Conservation (phyloP, 2,113 vertebrate species). For the Microtus pennsylvanicus region DNA sequence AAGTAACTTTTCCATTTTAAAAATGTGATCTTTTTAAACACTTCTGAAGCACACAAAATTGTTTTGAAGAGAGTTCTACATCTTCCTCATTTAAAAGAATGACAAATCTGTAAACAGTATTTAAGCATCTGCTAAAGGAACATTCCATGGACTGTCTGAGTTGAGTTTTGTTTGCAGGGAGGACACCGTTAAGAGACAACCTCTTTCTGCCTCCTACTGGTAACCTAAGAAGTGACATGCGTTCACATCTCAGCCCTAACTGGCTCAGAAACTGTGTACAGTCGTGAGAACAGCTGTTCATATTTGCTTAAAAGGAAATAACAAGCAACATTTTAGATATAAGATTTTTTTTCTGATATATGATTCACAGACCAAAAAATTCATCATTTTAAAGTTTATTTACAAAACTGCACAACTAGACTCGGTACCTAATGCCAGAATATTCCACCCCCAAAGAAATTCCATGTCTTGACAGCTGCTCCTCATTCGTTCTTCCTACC, state of each 20-base stretch:
- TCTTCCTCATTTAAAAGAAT: constrained; percentile 61
- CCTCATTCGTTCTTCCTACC: background rate
- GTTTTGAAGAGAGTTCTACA: constrained; percentile 29
- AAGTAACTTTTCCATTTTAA: constrained; percentile 55
- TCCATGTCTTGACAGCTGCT: background rate
- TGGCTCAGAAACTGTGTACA: background rate
- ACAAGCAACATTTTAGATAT: background rate
- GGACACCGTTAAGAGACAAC: constrained; percentile 26
- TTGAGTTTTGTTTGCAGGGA: constrained; percentile 46
- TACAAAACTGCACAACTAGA: background rate
- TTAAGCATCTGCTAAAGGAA: constrained; percentile 44
- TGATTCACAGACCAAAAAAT: background rate
- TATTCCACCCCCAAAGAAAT: constrained; percentile 3
- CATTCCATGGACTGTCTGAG: background rate
- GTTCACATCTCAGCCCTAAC: background rate
- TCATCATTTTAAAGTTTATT: constrained; percentile 34
- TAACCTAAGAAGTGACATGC: constrained; percentile 28
- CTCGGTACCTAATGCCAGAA: constrained; percentile 17
- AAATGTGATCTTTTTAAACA: constrained; percentile 53
- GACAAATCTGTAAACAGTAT: constrained; percentile 54
- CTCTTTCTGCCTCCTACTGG: constrained; percentile 34
- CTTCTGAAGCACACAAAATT: constrained; percentile 38
- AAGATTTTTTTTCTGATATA: constrained; percentile 26
- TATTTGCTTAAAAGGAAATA: constrained; percentile 53
- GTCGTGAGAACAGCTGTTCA: constrained; percentile 15